phyloP scores from a whole-genome alignment of 1,140 invertebrate genomes.

The Drosophila santomea region DNA sequence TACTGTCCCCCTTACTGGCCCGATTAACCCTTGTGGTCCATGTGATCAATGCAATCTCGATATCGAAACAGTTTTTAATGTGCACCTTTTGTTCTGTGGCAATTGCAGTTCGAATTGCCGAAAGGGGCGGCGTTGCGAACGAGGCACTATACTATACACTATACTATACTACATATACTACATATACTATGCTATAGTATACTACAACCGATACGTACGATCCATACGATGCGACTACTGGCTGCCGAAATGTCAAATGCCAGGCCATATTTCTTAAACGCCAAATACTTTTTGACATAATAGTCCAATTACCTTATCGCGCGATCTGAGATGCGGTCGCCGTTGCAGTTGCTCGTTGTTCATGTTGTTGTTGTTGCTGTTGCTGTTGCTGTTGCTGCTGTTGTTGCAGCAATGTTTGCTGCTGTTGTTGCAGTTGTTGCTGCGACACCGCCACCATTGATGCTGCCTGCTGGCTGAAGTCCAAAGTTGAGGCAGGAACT shows the following conservation, averaged over 20 bases:
- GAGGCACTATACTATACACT: not conserved
- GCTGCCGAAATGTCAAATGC: slow-evolving; percentile 84
- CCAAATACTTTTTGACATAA: slow-evolving; percentile 85
- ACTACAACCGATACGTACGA: too few relatives aligned
- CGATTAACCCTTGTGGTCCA: not conserved
- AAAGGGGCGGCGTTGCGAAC: not conserved
- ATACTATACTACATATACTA: too few relatives aligned
- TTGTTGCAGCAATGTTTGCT: slow-evolving; percentile 33
- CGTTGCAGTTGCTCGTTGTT: slow-evolving; percentile 42
- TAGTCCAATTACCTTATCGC: slow-evolving; percentile 85
- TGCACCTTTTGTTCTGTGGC: slow-evolving; percentile 82
- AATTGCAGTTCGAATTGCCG: slow-evolving; percentile 53
- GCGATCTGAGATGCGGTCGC: slow-evolving; percentile 83
- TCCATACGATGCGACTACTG: slow-evolving; percentile 30
- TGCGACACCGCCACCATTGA: slow-evolving; percentile 66
- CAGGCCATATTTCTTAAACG: slow-evolving; percentile 85
- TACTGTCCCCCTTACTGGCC: not conserved
- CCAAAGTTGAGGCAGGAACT: slow-evolving; percentile 15
- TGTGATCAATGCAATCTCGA: slow-evolving; percentile 70
- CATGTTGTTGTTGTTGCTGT: slow-evolving; percentile 38
- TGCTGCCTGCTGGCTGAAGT: slow-evolving; percentile 36
- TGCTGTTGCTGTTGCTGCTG: slow-evolving; percentile 25
- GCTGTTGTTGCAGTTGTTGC: slow-evolving; percentile 13
- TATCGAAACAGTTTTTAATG: slow-evolving; percentile 71
- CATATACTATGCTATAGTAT: too few relatives aligned